Evolutionary conservation across 2,113 vertebrate species (phyloP).

Genomic region (Monopterus albus): DNA sequence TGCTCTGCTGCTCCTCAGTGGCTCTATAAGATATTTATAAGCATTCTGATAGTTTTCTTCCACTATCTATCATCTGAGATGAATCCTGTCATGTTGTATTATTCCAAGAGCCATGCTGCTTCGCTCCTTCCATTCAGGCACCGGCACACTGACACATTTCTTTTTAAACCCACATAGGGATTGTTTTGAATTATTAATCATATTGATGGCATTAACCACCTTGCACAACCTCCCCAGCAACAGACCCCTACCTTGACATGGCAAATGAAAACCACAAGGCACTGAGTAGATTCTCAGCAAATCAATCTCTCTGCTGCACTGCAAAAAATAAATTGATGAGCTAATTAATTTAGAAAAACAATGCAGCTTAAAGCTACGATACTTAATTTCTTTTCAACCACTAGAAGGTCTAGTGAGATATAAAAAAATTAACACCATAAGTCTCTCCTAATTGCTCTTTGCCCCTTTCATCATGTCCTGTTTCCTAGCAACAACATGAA

Average conservation of each 20-base stretch:
- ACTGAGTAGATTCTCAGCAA: no score
- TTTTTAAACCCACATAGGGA: slow-evolving; percentile 55
- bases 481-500: no score
- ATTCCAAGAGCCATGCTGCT: slow-evolving; percentile 50
- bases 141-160: slow-evolving; percentile 29
- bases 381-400: no score
- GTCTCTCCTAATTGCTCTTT: no score
- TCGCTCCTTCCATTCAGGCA: slow-evolving; percentile 47
- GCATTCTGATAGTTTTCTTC: slow-evolving; percentile 78
- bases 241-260: slow-evolving; percentile 32
- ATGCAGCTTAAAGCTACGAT: no score
- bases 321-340: no score
- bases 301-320: no score
- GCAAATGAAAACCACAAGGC: slow-evolving; percentile 48
- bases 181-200: slow-evolving; percentile 73
- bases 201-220: slow-evolving; percentile 61
- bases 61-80: slow-evolving; percentile 75
- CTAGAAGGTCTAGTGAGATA: no score
- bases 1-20: slow-evolving; percentile 28
- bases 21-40: slow-evolving; percentile 80
- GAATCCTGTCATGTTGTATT: slow-evolving; percentile 78
- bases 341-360: no score
- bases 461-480: no score
- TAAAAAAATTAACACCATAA: no score
- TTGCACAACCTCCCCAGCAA: slow-evolving; percentile 23